phyloP scores from a whole-genome alignment of 2,113 vertebrate species.

The Ophthalmolycus amberensis region DNA sequence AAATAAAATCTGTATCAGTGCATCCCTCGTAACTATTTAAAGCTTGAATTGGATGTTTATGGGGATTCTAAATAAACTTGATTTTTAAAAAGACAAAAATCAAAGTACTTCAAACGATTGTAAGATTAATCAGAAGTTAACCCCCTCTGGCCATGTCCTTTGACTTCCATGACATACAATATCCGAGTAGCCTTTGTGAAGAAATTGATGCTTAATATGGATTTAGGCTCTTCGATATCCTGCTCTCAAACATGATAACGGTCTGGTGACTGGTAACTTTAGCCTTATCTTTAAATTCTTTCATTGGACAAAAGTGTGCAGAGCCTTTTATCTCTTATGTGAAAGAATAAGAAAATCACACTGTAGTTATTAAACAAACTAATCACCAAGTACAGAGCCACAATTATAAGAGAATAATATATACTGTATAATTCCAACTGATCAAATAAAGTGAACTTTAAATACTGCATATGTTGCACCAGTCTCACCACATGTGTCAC shows the following conservation, averaged over 20 bases:
- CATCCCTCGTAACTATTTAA: neutral
- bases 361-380: neutral
- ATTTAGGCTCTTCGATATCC: neutral
- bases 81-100: neutral
- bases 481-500: constrained; percentile 58
- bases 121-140: neutral
- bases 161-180: neutral
- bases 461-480: constrained; percentile 32
- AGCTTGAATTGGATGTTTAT: neutral
- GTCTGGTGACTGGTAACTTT: neutral
- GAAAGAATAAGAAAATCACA: neutral
- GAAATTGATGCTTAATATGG: neutral
- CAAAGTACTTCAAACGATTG: neutral
- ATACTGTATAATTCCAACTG: constrained; percentile 2
- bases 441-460: constrained; percentile 28
- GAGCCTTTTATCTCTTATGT: neutral
- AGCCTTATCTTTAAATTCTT: neutral
- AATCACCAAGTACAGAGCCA: neutral
- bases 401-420: neutral
- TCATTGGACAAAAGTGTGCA: neutral
- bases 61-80: neutral
- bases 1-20: neutral
- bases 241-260: neutral
- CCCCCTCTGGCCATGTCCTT: neutral
- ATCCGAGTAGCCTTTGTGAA: constrained; percentile 1